Evolutionary conservation across 2,888 invertebrate species (phyloP), one percentile per base, ranked within the genome.

Genomic region (Pilophorus perplexus): DNA sequence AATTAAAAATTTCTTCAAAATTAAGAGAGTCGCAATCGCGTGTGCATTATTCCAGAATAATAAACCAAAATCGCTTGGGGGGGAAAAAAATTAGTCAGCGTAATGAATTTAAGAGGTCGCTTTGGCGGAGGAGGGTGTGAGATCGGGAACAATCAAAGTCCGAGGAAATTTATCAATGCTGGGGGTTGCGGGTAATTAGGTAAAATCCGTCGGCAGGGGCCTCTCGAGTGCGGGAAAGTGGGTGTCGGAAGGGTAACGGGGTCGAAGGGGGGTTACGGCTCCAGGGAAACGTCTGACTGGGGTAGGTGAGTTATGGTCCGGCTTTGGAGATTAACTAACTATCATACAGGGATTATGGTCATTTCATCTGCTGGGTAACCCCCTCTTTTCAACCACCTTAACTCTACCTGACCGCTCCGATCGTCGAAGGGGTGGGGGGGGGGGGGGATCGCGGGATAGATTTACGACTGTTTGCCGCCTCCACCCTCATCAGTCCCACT

Each of bases 301-400:
- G 42, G 23, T 40, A 20, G 27, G 59, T 59, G 59, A 59, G 27
- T 59, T 59, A 59, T 59, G 59, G 40, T 12, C 33, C 37, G 40
- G 54, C 55, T 65, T 64, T 55, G 18, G 54, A 59, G 66, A 59
- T 66, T 66, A 66, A 66, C 59, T 57, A 59, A 66, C 66, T 66
- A 66, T 66, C 66, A 59, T 59, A 66, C 66, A 20, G 57, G 66
- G 66, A 66, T 66, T 66, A 65, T 54, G 54, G 55, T 65, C 65
- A 65, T 65, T 65, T 65, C 65, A 65, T 65, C 50, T 59, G 59
- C 14, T 59, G 37, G 33, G 50, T 37, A 23, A 38, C 37, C 22
- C 37, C 37, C 64, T 44, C 50, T 3, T 6, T 8, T 22, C 8
- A 16, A 12, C 12, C 16, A 18, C 22, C 14, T 12, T 12, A 46